A percentile compares a stretch with the other conserved stretches of the same genome.
phyloP scores from a whole-genome alignment of 2,113 vertebrate genomes.

The Eurystomus gularis region DNA sequence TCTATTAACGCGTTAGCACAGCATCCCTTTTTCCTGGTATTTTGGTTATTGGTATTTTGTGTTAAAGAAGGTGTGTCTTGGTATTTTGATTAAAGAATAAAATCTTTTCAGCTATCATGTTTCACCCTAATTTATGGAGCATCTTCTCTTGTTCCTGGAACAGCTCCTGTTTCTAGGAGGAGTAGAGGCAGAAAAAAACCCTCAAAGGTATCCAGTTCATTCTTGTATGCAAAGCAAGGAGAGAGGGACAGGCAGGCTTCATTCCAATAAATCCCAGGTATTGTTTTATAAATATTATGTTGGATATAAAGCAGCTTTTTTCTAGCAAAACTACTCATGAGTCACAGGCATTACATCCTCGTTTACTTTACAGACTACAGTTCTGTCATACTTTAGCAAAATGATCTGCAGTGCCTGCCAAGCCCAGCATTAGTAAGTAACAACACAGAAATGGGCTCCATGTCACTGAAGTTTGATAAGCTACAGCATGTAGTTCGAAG shows the following conservation, averaged over 20 bases:
- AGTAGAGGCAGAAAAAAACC: neutral
- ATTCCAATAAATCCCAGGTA: neutral
- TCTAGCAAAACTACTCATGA: neutral
- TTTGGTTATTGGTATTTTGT: neutral
- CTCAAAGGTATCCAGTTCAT: neutral
- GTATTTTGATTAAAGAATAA: neutral
- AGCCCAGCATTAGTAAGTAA: neutral
- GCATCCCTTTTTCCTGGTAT: neutral
- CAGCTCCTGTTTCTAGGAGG: neutral
- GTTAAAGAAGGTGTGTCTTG: neutral
- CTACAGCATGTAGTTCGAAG: neutral
- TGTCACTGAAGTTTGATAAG: neutral
- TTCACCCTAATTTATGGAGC: neutral
- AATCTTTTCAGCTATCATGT: neutral
- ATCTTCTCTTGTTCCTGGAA: neutral
- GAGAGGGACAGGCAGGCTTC: neutral
- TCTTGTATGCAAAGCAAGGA: neutral
- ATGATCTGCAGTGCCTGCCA: neutral
- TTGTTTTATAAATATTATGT: neutral
- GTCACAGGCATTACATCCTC: neutral
- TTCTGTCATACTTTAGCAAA: neutral
- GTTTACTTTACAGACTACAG: neutral
- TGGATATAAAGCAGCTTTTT: neutral
- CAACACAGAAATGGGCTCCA: neutral
- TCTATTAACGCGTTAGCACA: neutral